Evolutionary conservation across 1,140 invertebrate species (phyloP).

Genomic region (Leptopilina boulardi): DNA sequence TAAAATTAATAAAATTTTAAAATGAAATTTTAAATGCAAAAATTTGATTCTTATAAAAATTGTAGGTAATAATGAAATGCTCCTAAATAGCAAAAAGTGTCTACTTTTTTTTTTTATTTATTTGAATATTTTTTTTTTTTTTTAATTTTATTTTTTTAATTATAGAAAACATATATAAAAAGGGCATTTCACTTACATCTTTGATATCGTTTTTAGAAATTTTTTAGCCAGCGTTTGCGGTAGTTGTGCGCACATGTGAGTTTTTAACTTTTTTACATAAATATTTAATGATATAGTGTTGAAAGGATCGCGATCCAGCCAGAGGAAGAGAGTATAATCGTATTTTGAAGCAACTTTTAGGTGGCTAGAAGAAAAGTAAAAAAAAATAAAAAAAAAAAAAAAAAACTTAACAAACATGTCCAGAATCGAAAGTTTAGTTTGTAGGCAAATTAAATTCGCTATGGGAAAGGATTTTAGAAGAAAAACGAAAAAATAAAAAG

Average conservation of each 20-base stretch:
- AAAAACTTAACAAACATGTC: slow-evolving; percentile 42
- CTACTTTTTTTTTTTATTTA: background rate
- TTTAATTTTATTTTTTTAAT: background rate
- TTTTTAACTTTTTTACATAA: slow-evolving; percentile 50
- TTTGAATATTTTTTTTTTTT: too few relatives aligned
- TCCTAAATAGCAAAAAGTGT: background rate
- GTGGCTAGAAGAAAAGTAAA: too few relatives aligned
- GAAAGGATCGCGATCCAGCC: slow-evolving; percentile 28
- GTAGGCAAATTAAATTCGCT: slow-evolving; percentile 48
- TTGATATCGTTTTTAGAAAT: slow-evolving; percentile 11
- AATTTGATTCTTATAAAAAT: slow-evolving; percentile 18
- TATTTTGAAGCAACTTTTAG: slow-evolving; percentile 43
- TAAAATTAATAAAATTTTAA: background rate
- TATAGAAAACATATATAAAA: slow-evolving; percentile 1
- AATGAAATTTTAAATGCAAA: background rate
- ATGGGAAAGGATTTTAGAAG: slow-evolving; percentile 38
- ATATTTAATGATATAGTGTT: background rate
- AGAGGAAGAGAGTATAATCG: slow-evolving; percentile 25
- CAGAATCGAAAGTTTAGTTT: slow-evolving; percentile 58
- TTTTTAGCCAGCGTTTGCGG: background rate
- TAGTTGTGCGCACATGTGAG: slow-evolving; percentile 30
- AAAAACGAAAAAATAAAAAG: background rate
- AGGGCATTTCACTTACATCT: slow-evolving; percentile 38
- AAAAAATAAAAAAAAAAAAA: too few relatives aligned
- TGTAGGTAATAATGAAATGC: background rate